Evolutionary conservation across 2,888 invertebrate species (phyloP), one percentile per base, ranked within the genome.

Genomic region (Spisula solida): DNA sequence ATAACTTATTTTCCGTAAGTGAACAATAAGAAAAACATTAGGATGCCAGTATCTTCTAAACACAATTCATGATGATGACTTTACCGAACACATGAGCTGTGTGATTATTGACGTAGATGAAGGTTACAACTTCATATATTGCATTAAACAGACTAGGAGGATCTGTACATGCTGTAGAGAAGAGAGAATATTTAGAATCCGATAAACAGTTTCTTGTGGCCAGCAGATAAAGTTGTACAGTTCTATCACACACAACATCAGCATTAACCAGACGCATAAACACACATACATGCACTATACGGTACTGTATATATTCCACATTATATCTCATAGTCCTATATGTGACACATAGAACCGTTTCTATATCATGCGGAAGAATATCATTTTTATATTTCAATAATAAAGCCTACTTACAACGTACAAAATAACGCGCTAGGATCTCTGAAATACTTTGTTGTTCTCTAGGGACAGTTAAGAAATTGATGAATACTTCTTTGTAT

Each of bases 401-500:
- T 25, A 25, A n/a, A n/a, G 60, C n/a, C 60, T 66, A 25, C 60
- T 66, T 66, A 66, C 51, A 16, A n/a, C 25, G 10, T 66, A n/a
- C 25, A 25, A 66, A 10, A 66, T 66, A 25, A 66, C 60, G 60
- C n/a, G 25, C 60, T 66, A 66, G 25, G 6, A n/a, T 66, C 4
- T 10, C 25, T 66, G 60, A 66, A 25, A 66, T n/a, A 66, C 8
- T 66, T 66, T 25, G 60, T n/a, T 25, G 60, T 25, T 25, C 60
- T n/a, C 60, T n/a, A 25, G 60, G 25, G 60, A 66, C 60, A 25
- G 60, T 66, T 66, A 66, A 66, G 60, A 25, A 66, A 82, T 82
- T 82, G 70, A 82, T 82, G 70, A 82, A 82, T 66, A 47, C 82
- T 5, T 70, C 82, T 70, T 70, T n/a, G 10, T 82, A 82, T 70